Percentiles rank a stretch among this genome's conserved stretches.
These are phyloP conservation scores for Drosophila sulfurigaster DNA, from an alignment of 1,140 invertebrate species.

Conservation along the genomic window DNA sequence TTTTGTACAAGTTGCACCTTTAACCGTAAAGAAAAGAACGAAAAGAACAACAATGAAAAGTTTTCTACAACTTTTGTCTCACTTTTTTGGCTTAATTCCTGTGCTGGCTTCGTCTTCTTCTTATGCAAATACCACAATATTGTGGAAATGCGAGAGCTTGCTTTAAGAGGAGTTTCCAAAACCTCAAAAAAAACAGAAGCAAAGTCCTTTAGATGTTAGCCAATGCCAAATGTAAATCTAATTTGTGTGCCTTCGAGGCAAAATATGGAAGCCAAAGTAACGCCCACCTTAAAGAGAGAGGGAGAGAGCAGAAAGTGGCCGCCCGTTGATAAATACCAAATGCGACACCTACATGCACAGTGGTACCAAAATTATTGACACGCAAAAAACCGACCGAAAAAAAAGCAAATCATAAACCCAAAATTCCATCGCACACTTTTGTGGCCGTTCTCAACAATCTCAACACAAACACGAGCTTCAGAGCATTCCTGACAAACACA, in stretches of 20 bases:
- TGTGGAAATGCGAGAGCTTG: neutral
- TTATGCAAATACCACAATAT: conserved; percentile 7
- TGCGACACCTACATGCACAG: conserved; percentile 31
- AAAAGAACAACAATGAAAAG: conserved; percentile 16
- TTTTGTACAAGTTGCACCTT: conserved; percentile 13
- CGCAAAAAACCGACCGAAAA: neutral
- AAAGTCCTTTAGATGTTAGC: neutral
- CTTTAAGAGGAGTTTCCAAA: conserved; percentile 7
- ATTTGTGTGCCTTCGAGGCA: conserved; percentile 53
- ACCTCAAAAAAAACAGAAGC: neutral
- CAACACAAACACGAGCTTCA: neutral
- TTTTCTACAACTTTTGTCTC: conserved; percentile 12
- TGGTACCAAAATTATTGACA: conserved; percentile 24
- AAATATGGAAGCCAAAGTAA: conserved; percentile 23
- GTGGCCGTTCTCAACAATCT: conserved; percentile 12
- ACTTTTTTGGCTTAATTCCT: conserved; percentile 5
- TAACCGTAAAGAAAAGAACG: neutral
- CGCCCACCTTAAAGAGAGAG: neutral
- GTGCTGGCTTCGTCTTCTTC: no score
- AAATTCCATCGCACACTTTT: conserved; percentile 55
- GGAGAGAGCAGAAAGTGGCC: neutral
- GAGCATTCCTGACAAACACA: conserved; percentile 15
- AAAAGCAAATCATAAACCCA: no score
- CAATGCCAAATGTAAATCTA: conserved; percentile 58
- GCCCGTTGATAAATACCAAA: conserved; percentile 5